Conservation (phyloP, 2,113 vertebrate genomes). For the Pterophyllum scalare region DNA sequence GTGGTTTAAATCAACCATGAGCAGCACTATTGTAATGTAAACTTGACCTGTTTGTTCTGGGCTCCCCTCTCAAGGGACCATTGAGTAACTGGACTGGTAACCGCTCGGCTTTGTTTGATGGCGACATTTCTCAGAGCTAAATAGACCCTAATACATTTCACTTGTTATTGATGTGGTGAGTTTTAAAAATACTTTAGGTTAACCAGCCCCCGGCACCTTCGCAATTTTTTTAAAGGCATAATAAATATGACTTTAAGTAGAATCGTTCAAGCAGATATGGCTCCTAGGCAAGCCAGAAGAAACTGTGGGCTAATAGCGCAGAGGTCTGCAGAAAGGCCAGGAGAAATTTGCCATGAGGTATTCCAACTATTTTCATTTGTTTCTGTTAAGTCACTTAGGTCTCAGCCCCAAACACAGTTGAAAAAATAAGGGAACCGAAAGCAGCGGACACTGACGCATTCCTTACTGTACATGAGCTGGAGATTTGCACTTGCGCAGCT, state of each 20-base stretch:
- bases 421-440: conserved; percentile 51
- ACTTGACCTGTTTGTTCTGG: conserved; percentile 69
- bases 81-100: conserved; percentile 46
- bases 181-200: neutral
- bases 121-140: conserved; percentile 63
- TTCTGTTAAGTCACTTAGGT: conserved; percentile 73
- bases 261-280: conserved; percentile 6
- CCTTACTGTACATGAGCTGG: conserved; percentile 66
- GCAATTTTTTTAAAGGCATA: neutral
- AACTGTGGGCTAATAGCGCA: conserved; percentile 34
- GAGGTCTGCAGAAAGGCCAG: conserved; percentile 1
- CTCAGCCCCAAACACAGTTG: conserved; percentile 50
- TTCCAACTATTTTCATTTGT: conserved; percentile 73
- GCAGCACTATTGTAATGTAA: conserved; percentile 76
- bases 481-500: conserved; percentile 26
- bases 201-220: conserved; percentile 33
- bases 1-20: conserved; percentile 76
- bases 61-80: conserved; percentile 36
- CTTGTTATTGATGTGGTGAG: conserved; percentile 46
- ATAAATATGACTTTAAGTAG: conserved; percentile 33
- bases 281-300: conserved; percentile 14
- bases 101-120: conserved; percentile 47
- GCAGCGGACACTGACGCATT: conserved; percentile 48
- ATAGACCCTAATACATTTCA: conserved; percentile 57
- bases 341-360: conserved; percentile 42